phyloP scores from a whole-genome alignment of 2,888 invertebrate species.

The Sussaba pulchella region DNA sequence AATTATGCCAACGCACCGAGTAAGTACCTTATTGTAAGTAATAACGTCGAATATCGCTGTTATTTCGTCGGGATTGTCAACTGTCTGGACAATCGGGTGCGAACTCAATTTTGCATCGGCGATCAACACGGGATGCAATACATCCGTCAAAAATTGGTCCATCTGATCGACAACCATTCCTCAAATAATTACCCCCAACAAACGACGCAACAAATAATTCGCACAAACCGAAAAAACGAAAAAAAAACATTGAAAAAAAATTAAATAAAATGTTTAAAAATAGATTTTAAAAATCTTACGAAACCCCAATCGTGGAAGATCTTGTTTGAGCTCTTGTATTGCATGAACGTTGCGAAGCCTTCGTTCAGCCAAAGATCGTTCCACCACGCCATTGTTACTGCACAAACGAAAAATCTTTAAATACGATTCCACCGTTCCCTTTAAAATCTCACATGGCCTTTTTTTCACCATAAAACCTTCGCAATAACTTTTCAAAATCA shows the following conservation, averaged over 20 bases:
- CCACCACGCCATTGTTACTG: slow-evolving; percentile 97
- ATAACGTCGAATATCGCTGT: slow-evolving; percentile 96
- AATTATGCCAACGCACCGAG: too few relatives aligned
- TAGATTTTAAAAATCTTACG: slow-evolving; percentile 85
- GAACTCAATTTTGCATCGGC: slow-evolving; percentile 93
- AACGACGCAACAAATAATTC: too few relatives aligned
- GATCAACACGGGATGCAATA: slow-evolving; percentile 90
- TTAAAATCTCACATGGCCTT: too few relatives aligned
- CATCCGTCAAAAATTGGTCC: slow-evolving; percentile 90
- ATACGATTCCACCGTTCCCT: too few relatives aligned
- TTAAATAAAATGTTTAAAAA: slow-evolving; percentile 11
- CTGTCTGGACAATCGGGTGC: slow-evolving; percentile 95
- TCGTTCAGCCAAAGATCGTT: slow-evolving; percentile 97
- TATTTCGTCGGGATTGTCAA: slow-evolving; percentile 94
- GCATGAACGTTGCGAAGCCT: slow-evolving; percentile 96
- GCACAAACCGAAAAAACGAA: too few relatives aligned
- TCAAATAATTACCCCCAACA: too few relatives aligned
- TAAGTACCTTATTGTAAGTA: slow-evolving; percentile 93
- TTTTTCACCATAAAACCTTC: too few relatives aligned
- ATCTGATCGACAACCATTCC: slow-evolving; percentile 86
- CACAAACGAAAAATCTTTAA: slow-evolving; percentile 68
- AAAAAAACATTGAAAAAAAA: slow-evolving; percentile 14
- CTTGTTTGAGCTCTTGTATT: slow-evolving; percentile 91
- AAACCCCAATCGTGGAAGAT: slow-evolving; percentile 93
- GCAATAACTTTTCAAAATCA: too few relatives aligned